Conservation (phyloP, 1,140 invertebrate species). For the Trissolcus basalis region DNA sequence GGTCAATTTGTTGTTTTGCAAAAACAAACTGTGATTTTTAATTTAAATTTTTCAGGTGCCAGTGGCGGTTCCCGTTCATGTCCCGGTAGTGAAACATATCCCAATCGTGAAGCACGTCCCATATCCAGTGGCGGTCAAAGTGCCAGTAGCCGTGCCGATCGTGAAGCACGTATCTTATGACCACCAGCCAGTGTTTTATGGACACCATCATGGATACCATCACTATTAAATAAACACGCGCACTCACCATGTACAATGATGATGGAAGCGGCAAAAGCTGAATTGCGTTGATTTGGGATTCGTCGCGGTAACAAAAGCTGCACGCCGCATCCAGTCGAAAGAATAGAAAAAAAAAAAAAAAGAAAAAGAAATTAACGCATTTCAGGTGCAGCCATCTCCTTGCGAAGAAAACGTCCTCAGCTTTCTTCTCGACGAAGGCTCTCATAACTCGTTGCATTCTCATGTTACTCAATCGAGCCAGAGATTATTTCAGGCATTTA, state of each 20-base stretch:
- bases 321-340: constrained; percentile 3
- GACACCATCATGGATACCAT: constrained; percentile 6
- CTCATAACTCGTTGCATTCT: constrained; percentile 9
- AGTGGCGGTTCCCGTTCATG: constrained; percentile 62
- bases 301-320: constrained; percentile 5
- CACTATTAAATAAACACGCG: constrained; percentile 16
- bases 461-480: constrained; percentile 14
- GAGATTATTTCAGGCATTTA: constrained; percentile 14
- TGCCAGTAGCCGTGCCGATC: constrained; percentile 64
- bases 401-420: constrained; percentile 26
- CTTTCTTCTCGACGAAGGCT: constrained; percentile 27
- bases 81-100: constrained; percentile 60
- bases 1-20: too few relatives aligned
- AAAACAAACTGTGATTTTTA: too few relatives aligned
- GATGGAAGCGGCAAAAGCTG: constrained; percentile 9
- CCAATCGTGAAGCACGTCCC: constrained; percentile 67
- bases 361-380: too few relatives aligned
- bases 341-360: constrained; percentile 15
- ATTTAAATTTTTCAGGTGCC: constrained; percentile 58
- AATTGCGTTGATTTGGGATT: constrained; percentile 42
- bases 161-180: constrained; percentile 63
- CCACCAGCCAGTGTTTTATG: constrained; percentile 17
- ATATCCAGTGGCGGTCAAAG: constrained; percentile 65
- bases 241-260: constrained; percentile 3
- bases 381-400: constrained; percentile 23